phyloP scores from a whole-genome alignment of 92 coral and sea anemone genomes.

The Plumapathes pennacea region DNA sequence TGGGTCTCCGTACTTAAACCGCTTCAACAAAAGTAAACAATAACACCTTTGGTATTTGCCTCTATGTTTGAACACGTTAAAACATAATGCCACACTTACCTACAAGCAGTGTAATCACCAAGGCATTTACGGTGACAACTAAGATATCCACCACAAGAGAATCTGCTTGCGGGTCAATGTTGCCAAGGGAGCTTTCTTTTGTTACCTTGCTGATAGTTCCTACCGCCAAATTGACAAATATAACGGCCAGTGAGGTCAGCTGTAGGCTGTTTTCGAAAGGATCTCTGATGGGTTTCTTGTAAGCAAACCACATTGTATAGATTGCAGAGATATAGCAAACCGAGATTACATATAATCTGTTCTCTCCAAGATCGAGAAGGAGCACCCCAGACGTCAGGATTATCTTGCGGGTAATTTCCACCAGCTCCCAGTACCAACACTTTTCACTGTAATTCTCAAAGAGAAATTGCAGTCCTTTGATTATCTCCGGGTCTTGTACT shows the following conservation, averaged over 20 bases:
- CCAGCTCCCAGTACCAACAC: constrained; percentile 61
- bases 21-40: too few relatives aligned
- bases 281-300: constrained; percentile 33
- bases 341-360: constrained; percentile 37
- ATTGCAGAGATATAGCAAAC: constrained; percentile 25
- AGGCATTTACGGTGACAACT: too few relatives aligned
- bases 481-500: neutral
- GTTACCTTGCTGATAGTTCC: constrained; percentile 38
- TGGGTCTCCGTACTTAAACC: too few relatives aligned
- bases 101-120: too few relatives aligned
- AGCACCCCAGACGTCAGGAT: constrained; percentile 56
- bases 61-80: too few relatives aligned
- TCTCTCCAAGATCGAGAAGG: constrained; percentile 32
- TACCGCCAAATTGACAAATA: constrained; percentile 33
- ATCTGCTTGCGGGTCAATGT: too few relatives aligned
- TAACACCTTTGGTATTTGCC: too few relatives aligned
- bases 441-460: constrained; percentile 51
- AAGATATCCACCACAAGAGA: too few relatives aligned
- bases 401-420: constrained; percentile 45
- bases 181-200: constrained; percentile 14
- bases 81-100: too few relatives aligned
- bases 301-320: constrained; percentile 30
- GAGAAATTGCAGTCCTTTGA: constrained; percentile 39
- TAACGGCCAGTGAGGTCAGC: constrained; percentile 27
- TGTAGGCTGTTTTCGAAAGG: constrained; percentile 35